These are phyloP conservation scores for Morone saxatilis DNA, from an alignment of 2,113 vertebrate species.

Conservation along the genomic window DNA sequence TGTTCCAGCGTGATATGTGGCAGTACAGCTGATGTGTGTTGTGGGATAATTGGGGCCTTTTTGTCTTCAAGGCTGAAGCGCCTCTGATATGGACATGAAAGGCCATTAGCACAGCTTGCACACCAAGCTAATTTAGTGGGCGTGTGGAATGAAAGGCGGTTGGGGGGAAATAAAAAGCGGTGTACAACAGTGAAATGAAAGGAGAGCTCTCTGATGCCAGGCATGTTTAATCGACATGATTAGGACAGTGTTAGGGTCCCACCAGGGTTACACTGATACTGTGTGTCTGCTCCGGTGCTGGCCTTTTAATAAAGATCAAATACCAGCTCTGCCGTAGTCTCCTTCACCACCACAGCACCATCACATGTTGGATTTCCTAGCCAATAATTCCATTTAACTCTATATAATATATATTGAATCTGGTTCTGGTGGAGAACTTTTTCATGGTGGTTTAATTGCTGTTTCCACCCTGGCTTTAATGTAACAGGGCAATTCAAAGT, in stretches of 20 bases:
- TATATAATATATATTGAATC: not conserved
- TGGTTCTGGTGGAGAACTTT: not conserved
- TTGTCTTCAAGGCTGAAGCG: constrained; percentile 71
- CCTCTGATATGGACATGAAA: constrained; percentile 79
- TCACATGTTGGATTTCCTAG: too few species aligned
- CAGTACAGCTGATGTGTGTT: constrained; percentile 51
- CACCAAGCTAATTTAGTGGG: constrained; percentile 71
- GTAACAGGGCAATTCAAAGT: not conserved
- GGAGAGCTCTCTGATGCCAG: constrained; percentile 48
- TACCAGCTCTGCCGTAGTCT: not conserved
- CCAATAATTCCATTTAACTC: not conserved
- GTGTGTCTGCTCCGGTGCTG: not conserved
- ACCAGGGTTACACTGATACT: constrained; percentile 14
- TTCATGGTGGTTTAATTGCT: not conserved
- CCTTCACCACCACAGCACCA: not conserved
- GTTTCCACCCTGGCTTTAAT: not conserved
- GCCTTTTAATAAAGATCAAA: constrained; percentile 28
- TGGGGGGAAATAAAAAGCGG: constrained; percentile 57
- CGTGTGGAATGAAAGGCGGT: constrained; percentile 66
- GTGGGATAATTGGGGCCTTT: constrained; percentile 71
- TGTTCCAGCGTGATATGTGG: constrained; percentile 12
- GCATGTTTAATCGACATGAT: constrained; percentile 57
- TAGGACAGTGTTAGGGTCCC: constrained; percentile 43
- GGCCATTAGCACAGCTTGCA: constrained; percentile 75
- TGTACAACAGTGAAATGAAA: constrained; percentile 60